These are phyloP conservation scores for Neopipo cinnamomea DNA, from an alignment of 2,113 vertebrate species.

Conservation along the genomic window DNA sequence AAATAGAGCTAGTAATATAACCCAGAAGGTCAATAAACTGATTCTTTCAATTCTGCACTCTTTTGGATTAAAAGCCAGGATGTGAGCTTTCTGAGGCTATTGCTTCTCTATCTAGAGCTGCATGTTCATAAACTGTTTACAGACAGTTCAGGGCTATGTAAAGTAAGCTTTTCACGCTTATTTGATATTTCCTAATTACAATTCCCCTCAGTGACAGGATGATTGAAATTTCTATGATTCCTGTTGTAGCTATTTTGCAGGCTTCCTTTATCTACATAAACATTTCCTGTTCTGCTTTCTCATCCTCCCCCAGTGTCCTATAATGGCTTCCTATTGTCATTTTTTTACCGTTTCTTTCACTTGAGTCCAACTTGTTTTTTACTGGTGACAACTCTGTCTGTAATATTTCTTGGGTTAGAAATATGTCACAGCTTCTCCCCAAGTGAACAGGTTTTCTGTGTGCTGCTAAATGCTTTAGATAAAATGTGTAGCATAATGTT, in stretches of 20 bases:
- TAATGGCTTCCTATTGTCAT: slow-evolving; percentile 29
- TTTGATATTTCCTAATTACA: slow-evolving; percentile 33
- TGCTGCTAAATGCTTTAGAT: not conserved
- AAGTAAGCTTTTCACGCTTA: not conserved
- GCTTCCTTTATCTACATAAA: slow-evolving; percentile 69
- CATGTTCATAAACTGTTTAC: not conserved
- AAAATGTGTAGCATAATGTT: not conserved
- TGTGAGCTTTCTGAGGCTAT: not conserved
- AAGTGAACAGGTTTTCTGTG: not conserved
- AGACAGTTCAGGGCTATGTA: not conserved
- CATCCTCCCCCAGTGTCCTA: slow-evolving; percentile 23
- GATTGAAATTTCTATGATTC: slow-evolving; percentile 49
- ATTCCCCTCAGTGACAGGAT: not conserved
- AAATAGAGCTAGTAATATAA: not conserved
- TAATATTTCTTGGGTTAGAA: slow-evolving; percentile 16
- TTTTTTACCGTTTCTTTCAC: slow-evolving; percentile 30
- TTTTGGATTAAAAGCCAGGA: not conserved
- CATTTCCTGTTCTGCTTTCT: slow-evolving; percentile 72
- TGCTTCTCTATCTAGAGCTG: not conserved
- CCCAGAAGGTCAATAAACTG: slow-evolving; percentile 27
- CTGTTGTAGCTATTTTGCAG: slow-evolving; percentile 29
- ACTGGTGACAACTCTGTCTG: not conserved
- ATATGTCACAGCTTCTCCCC: not conserved
- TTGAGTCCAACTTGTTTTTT: not conserved
- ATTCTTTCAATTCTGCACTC: not conserved